phyloP scores from a whole-genome alignment of 2,888 invertebrate species.

The Patella pellucida region DNA sequence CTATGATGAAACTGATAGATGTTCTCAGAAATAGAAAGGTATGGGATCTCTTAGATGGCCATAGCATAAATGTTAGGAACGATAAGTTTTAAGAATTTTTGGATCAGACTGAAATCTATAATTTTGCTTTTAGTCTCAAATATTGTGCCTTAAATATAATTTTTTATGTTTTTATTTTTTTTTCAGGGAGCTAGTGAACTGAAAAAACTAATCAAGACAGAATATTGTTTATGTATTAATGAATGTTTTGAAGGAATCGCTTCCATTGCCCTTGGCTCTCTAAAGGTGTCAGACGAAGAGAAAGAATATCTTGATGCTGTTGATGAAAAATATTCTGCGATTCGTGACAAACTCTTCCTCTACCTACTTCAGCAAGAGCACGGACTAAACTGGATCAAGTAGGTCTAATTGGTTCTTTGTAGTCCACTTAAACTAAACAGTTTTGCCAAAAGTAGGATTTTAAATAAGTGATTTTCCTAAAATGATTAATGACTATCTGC shows the following conservation, averaged over 20 bases:
- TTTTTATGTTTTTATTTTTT: slow-evolving; percentile 7
- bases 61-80: too few species aligned
- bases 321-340: slow-evolving; percentile 45
- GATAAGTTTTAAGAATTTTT: too few species aligned
- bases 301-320: slow-evolving; percentile 42
- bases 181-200: slow-evolving; percentile 38
- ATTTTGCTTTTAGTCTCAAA: not conserved
- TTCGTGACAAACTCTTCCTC: slow-evolving; percentile 48
- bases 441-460: too few species aligned
- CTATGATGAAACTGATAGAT: too few species aligned
- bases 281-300: slow-evolving; percentile 52
- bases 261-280: slow-evolving; percentile 55
- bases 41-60: too few species aligned
- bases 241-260: slow-evolving; percentile 60
- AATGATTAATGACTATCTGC: slow-evolving; percentile 7
- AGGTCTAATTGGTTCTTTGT: not conserved
- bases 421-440: too few species aligned
- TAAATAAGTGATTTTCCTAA: not conserved
- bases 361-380: slow-evolving; percentile 54
- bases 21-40: too few species aligned
- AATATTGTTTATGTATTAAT: slow-evolving; percentile 41
- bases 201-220: slow-evolving; percentile 32
- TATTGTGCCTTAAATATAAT: slow-evolving; percentile 13
- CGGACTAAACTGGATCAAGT: slow-evolving; percentile 60
- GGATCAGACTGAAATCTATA: too few species aligned